Evolutionary conservation across 1,140 invertebrate species (phyloP).

Genomic region (Caenorhabditis brenneri): DNA sequence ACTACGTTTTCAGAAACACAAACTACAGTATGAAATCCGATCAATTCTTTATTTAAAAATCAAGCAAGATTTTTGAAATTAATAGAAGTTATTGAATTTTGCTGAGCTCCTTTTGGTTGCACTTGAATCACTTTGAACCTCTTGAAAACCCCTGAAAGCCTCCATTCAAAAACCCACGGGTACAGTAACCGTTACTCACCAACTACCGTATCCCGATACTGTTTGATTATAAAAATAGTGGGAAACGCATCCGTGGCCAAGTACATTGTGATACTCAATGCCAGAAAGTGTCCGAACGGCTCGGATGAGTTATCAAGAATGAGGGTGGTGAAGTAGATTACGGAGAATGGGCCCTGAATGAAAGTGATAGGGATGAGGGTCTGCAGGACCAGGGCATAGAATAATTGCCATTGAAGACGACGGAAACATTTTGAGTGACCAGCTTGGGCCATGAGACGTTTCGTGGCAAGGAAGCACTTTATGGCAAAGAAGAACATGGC

Average conservation of each 20-base stretch:
- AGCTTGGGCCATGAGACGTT: neutral
- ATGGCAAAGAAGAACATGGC: neutral
- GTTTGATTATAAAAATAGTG: neutral
- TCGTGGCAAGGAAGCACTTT: neutral
- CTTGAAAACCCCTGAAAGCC: neutral
- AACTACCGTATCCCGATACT: neutral
- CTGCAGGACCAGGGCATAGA: neutral
- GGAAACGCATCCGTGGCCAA: neutral
- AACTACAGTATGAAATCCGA: too few species aligned
- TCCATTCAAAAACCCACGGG: neutral
- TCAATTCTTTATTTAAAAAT: too few species aligned
- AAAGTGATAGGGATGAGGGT: neutral
- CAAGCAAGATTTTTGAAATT: neutral
- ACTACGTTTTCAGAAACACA: too few species aligned
- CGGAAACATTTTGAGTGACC: neutral
- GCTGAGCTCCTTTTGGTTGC: neutral
- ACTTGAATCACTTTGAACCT: neutral
- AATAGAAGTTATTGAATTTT: neutral
- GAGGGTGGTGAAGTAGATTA: neutral
- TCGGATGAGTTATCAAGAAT: neutral
- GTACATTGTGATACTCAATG: neutral
- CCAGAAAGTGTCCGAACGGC: neutral
- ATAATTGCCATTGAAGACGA: slow-evolving; percentile 1
- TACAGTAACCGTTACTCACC: neutral
- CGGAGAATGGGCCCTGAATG: neutral